Evolutionary conservation across 2,888 invertebrate species (phyloP), one percentile per base, ranked within the genome.

Genomic region (Cerastoderma edule): DNA sequence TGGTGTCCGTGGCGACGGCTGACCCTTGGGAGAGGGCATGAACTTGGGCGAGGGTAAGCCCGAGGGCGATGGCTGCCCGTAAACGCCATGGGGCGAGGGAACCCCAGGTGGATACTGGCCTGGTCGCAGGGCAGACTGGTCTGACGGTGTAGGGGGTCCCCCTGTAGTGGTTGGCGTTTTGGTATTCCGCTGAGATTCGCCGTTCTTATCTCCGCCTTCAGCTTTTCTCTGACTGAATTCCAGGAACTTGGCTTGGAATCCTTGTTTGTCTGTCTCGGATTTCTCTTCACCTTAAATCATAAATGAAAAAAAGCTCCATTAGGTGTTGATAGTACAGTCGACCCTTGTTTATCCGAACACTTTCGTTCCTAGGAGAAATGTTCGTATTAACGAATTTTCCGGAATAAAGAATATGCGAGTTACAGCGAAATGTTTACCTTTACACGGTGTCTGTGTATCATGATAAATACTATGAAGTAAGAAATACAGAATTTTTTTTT

Each of bases 241-340:
- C 39, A 92, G 79, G 73, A 92, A 92, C 80, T 92, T 90, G 0
- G 92, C 87, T 79, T 92, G 91, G 75, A 91, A 92, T 22, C 73
- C 75, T 28, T 67, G 69, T 67, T 82, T 84, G 72, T 95, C 95
- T 81, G 95, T 95, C 65, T 95, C 95, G 85, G 96, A 96, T 78
- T 96, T 96, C 76, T 96, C 94, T 92, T 80, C 80, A 24, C 70
- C 73, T 74, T 53, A 60, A 56, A 64, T 28, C 5, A 44, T 57
- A 46, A n/a, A n/a, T n/a, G n/a, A n/a, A n/a, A n/a, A n/a, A n/a
- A n/a, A n/a, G n/a, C n/a, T n/a, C n/a, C n/a, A n/a, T n/a, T n/a
- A n/a, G n/a, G n/a, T n/a, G n/a, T n/a, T n/a, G n/a, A n/a, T n/a
- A n/a, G n/a, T n/a, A n/a, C n/a, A n/a, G n/a, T n/a, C n/a, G n/a